Evolutionary conservation across 2,797 vertebrate genomes (phyloP), one percentile per base, ranked within the genome.

Genomic region (Sylvilagus floridanus): DNA sequence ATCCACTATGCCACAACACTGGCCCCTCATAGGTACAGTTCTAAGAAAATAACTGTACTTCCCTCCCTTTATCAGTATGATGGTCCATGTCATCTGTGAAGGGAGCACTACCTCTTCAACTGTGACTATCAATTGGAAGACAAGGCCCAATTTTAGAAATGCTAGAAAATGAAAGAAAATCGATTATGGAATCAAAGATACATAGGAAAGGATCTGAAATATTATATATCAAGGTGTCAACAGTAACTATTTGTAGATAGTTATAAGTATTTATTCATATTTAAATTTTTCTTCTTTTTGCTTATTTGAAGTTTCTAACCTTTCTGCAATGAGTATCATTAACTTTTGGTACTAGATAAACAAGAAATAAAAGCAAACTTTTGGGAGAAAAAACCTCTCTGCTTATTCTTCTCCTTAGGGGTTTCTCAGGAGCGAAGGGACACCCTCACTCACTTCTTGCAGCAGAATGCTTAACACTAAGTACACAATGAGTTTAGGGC

Each of bases 251-350:
- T 89, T 91, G 65, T 84, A 42, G 26, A 69, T 81, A 87, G 50
- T 66, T 88, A 88, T 82, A 1, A 4, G 28, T 81, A 7, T 89
- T 94, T 93, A 87, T 26, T 89, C 63, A 32, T 92, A 78, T 92
- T 96, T 71, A 19, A 90, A 73, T 90, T 52, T 78, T 93, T 79
- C 75, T 93, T 35, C 32, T 42, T 90, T 89, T 93, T 91, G 30
- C 62, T 88, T 94, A 93, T 89, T 94, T 95, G 37, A 9, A 83
- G 32, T 66, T 95, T 83, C 66, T 89, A 50, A 83, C 24, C 32
- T 93, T 91, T 93, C 47, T 76, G 17, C 72, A 94, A 84, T 68
- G 17, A 91, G 22, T 21, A 32, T 79, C 12, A 32, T 89, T 94
- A 89, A 84, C 47, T 79, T 94, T 47, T 35, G 28, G 32, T 28